Conservation (phyloP, 2,113 vertebrate species). For the Dendrocopos noguchii region DNA sequence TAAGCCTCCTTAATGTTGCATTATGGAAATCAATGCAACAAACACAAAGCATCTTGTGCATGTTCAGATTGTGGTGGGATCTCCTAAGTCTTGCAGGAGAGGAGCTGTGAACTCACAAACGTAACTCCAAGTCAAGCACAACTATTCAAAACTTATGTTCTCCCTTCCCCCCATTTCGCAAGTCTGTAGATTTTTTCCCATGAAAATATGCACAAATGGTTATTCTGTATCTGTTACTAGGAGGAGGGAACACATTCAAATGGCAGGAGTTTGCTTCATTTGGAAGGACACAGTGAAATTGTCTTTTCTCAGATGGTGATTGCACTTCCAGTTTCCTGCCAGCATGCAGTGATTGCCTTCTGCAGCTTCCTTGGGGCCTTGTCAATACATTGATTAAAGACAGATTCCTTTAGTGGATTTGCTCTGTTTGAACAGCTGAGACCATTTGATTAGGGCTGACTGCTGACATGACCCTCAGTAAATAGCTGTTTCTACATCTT, state of each 20-base stretch:
- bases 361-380: conserved; percentile 35
- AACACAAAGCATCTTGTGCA: not conserved
- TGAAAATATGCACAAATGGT: not conserved
- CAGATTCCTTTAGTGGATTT: conserved; percentile 48
- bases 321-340: conserved; percentile 27
- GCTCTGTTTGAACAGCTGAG: conserved; percentile 28
- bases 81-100: not conserved
- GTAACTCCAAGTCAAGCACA: not conserved
- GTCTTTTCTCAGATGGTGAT: conserved; percentile 19
- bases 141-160: not conserved
- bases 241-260: not conserved
- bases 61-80: not conserved
- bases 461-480: not conserved
- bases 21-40: not conserved
- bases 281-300: not conserved
- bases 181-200: not conserved
- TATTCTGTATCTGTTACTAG: not conserved
- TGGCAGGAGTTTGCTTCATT: not conserved
- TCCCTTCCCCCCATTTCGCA: fast-evolving
- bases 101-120: not conserved
- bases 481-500: not conserved
- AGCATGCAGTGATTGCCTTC: conserved; percentile 56
- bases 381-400: conserved; percentile 57
- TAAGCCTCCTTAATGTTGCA: too few relatives aligned
- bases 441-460: not conserved